Evolutionary conservation across 2,113 vertebrate genomes (phyloP).

Genomic region (Paratilapia polleni): DNA sequence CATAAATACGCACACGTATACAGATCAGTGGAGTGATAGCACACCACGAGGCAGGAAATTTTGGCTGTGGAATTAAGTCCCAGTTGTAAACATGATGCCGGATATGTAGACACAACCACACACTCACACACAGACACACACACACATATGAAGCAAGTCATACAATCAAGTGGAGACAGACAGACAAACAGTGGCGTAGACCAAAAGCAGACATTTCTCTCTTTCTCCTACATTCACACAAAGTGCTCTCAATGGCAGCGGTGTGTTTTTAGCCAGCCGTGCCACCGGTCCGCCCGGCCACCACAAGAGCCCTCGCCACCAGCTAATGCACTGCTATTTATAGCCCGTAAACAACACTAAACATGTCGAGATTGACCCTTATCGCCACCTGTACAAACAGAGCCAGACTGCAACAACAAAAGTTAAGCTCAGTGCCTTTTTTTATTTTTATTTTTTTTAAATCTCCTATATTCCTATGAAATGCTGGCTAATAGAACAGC

Average conservation of each 20-base stretch:
- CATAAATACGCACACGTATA: not conserved
- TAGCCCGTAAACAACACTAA: conserved; percentile 45
- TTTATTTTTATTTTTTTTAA: not conserved
- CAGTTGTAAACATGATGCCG: conserved; percentile 47
- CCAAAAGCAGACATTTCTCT: conserved; percentile 32
- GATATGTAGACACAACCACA: conserved; percentile 34
- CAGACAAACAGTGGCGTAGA: conserved; percentile 10
- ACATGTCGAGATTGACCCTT: conserved; percentile 34
- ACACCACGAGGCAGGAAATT: conserved; percentile 34
- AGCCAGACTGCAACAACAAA: conserved; percentile 19
- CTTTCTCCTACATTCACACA: not conserved
- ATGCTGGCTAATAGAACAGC: not conserved
- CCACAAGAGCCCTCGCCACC: conserved; percentile 38
- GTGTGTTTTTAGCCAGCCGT: conserved; percentile 13
- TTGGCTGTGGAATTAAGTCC: conserved; percentile 29
- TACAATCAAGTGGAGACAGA: conserved; percentile 15
- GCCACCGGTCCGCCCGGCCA: conserved; percentile 15
- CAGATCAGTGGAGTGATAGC: conserved; percentile 42
- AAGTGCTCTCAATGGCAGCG: conserved; percentile 55
- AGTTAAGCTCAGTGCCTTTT: conserved; percentile 3
- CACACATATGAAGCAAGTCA: conserved; percentile 4
- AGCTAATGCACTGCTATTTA: conserved; percentile 68
- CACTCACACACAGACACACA: not conserved
- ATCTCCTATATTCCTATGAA: not conserved
- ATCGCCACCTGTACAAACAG: conserved; percentile 55